These are phyloP conservation scores for Tonatia bakeri DNA, from an alignment of 2,113 vertebrate genomes.

Conservation along the genomic window DNA sequence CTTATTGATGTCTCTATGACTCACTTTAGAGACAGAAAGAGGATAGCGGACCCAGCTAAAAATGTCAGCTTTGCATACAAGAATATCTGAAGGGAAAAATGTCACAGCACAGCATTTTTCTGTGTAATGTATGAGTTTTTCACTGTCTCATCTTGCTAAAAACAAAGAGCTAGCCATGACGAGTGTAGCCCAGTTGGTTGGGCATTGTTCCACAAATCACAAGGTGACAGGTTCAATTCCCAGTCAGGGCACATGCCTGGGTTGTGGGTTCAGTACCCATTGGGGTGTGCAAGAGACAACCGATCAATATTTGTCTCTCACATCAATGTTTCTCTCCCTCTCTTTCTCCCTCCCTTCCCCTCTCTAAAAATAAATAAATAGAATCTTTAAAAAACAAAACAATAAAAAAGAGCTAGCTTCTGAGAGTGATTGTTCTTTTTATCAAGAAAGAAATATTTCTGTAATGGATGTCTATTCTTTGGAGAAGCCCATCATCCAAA, in stretches of 20 bases:
- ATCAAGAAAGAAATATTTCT: background rate
- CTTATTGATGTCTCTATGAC: background rate
- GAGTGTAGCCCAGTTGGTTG: no score
- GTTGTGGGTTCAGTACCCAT: background rate
- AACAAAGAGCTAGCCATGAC: background rate
- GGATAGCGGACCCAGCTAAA: background rate
- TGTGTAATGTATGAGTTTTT: background rate
- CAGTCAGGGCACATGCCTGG: background rate
- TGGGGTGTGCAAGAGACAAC: background rate
- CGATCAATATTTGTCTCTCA: background rate
- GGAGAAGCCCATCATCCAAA: background rate
- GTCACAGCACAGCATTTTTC: background rate
- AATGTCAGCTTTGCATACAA: background rate
- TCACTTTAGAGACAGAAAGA: background rate
- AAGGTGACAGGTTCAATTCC: background rate
- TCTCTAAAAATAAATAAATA: no score
- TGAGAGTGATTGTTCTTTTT: background rate
- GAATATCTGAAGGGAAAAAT: background rate
- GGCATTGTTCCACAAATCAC: no score
- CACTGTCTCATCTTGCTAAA: background rate
- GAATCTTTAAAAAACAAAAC: no score
- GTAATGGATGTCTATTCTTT: background rate
- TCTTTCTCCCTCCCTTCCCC: no score
- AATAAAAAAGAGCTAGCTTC: background rate
- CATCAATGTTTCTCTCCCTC: background rate